Base-by-base conservation (phyloP, 2,113 vertebrate species). In the Alces alces region DNA sequence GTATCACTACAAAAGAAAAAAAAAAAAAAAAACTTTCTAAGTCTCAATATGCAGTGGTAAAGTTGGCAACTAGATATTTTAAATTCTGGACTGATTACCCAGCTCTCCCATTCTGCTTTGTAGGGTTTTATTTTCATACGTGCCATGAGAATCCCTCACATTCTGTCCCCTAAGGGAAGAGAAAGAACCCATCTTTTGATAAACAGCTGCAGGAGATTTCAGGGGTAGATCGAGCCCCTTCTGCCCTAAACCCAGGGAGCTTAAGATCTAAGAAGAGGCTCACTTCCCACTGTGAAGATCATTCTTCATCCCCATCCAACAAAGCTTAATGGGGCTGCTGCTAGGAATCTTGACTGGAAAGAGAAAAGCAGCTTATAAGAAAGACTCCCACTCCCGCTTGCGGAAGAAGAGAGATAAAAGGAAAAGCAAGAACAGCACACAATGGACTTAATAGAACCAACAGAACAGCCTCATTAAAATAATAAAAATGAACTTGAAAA, bases 51-150 rank as follows among this genome's bases (percentile, higher is more conserved):
- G 61, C 43, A 52, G 82, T 2, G 11, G 89, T 76, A 57, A 95
- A 94, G 91, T 17, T 80, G 83, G 78, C 47, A 92, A 83, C 28
- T n/a, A 21, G 79, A n/a, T 54, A 89, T 86, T 97, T 96, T 83
- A 93, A 92, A 97, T 92, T 97, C 96, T 6, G 2, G 73, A 36
- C 57, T 64, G 83, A 80, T 88, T 19, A 61, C 19, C 89, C 39
- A 79, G 60, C 5, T 97, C 64, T 93, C 89, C 12, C 15, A 28
- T 13, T n/a, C 28, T 79, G 61, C 66, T 95, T 89, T 94, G 54
- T 64, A 82, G 91, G 87, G 79, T 80, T 96, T 95, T 95, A 89
- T 90, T 93, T 97, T 96, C 95, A 87, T 19, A 66, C 27, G 1
- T 47, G 9, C 39, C 16, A 61, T 13, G 64, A 85, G n/a, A 95